These are phyloP conservation scores for Tenebrosternarchus preto DNA, from an alignment of 2,113 vertebrate genomes.

Conservation along the genomic window DNA sequence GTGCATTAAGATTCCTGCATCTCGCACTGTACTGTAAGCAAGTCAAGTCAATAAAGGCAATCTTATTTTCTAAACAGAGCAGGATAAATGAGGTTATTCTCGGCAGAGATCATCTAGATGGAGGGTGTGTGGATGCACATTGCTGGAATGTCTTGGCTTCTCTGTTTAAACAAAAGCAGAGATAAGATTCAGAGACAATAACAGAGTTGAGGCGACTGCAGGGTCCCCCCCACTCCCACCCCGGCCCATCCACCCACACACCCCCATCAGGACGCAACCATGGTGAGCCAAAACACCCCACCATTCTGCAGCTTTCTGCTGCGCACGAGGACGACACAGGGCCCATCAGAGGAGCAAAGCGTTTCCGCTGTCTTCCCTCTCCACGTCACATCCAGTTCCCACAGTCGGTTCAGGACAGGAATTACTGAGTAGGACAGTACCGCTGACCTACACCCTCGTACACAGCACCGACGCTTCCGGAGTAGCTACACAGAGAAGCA, in stretches of 20 bases:
- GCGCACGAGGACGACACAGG: background rate
- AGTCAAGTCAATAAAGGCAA: constrained; percentile 22
- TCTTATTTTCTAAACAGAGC: constrained; percentile 16
- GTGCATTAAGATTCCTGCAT: constrained; percentile 21
- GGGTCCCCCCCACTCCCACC: constrained; percentile 70
- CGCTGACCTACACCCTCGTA: background rate
- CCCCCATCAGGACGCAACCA: constrained; percentile 56
- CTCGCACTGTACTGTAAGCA: constrained; percentile 37
- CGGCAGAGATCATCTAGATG: constrained; percentile 43
- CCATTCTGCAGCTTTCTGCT: constrained; percentile 41
- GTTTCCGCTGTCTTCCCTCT: background rate
- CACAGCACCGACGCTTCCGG: background rate
- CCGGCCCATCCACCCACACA: too few species aligned
- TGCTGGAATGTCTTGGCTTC: constrained; percentile 72
- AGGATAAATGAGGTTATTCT: constrained; percentile 41
- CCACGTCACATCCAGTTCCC: background rate
- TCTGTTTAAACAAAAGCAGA: constrained; percentile 74
- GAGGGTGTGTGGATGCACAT: constrained; percentile 36
- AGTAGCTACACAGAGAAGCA: background rate
- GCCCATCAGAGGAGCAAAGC: too few species aligned
- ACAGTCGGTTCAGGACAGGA: background rate
- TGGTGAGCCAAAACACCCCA: constrained; percentile 49
- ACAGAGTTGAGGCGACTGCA: constrained; percentile 74
- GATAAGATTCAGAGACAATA: constrained; percentile 80
- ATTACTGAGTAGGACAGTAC: background rate